Evolutionary conservation across 2,113 vertebrate genomes (phyloP), one percentile per base, ranked within the genome.

Genomic region (Lamprotornis superbus): DNA sequence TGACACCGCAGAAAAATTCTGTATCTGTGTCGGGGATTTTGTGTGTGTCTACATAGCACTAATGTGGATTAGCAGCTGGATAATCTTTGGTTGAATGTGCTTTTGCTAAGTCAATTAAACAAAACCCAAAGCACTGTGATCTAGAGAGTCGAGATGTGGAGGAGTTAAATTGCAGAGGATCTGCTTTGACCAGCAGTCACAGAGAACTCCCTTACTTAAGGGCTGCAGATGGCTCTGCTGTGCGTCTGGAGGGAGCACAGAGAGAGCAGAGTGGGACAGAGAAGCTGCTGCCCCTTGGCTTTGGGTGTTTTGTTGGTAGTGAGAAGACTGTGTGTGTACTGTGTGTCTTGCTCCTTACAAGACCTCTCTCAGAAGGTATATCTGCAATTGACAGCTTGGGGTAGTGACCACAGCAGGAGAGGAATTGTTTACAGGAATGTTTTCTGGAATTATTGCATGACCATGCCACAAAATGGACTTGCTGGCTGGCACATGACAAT

Each of bases 41-140:
- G 63, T 2, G 0, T 85, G 78, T 61, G n/a, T 84, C 67, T 91
- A 6, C 55, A 17, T 35, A 73, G 70, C 67, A 14, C 86, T 89
- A 79, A 91, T 42, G 37, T 93, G 65, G 93, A 86, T 85, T 95
- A 90, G 65, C 89, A 76, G 56, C 82, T 59, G 33, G 78, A 83
- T 96, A 95, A 96, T 91, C 95, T 79, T 71, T 61, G 81, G 23
- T 57, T 88, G 87, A 95, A 95, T 93, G 88, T 84, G 90, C 88
- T 94, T 96, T 94, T 92, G 37, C 82, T 92, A 90, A 96, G 93
- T 88, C 89, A 93, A 21, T 95, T 96, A 89, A 94, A 79, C 73
- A 74, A 89, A 85, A 49, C 55, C 60, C 53, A 6, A 15, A 83
- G 82, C 55, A 82, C 78, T 39, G 21, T 35, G 52, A 71, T 79